Percentiles rank a stretch among this genome's conserved stretches.
phyloP scores from a whole-genome alignment of 2,888 invertebrate genomes.

The Agapostemon virescens region DNA sequence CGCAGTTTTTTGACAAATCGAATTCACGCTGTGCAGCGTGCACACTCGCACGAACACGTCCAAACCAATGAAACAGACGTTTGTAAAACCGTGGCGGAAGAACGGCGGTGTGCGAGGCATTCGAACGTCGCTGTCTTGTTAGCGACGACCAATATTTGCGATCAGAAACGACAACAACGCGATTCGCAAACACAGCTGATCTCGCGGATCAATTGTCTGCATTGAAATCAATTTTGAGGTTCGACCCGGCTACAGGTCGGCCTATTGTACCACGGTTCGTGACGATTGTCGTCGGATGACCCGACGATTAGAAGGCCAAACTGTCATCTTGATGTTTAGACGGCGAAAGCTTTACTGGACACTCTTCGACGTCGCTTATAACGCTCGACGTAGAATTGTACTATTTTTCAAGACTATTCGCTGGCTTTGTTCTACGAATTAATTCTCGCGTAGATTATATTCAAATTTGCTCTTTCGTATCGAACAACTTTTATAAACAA shows the following conservation, averaged over 20 bases:
- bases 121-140: slow-evolving; percentile 58
- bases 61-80: slow-evolving; percentile 10
- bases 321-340: neutral
- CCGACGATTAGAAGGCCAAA: neutral
- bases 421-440: too few species aligned
- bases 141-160: slow-evolving; percentile 51
- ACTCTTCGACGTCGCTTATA: neutral
- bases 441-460: too few species aligned
- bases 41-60: neutral
- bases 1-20: slow-evolving; percentile 23
- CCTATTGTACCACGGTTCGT: slow-evolving; percentile 52
- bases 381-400: neutral
- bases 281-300: slow-evolving; percentile 51
- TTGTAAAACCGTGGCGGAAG: slow-evolving; percentile 39
- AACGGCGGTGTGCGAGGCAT: slow-evolving; percentile 22
- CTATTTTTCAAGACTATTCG: neutral
- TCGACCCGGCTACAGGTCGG: slow-evolving; percentile 41
- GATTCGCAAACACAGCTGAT: slow-evolving; percentile 61
- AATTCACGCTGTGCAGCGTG: slow-evolving; percentile 11
- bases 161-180: slow-evolving; percentile 55
- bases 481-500: too few species aligned
- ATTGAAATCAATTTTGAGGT: slow-evolving; percentile 67
- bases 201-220: slow-evolving; percentile 65
- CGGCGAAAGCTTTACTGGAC: neutral
- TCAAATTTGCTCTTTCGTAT: too few species aligned